Evolutionary conservation across 2,113 vertebrate genomes (phyloP).

Genomic region (Ptychochromis oligacanthus): DNA sequence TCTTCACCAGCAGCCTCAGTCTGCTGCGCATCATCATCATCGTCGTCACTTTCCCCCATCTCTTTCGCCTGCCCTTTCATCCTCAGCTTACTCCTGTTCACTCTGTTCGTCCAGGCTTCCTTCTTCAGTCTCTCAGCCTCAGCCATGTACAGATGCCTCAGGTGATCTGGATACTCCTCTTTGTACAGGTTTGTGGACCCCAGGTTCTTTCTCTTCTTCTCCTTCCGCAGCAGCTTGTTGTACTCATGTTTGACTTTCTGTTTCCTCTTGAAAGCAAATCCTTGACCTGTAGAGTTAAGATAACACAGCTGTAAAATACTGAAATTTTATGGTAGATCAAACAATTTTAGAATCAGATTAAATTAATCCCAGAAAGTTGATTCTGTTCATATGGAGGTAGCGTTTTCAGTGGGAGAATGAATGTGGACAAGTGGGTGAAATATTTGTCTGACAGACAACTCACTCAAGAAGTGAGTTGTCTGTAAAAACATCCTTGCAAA

Average conservation of each 20-base stretch:
- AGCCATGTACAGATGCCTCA: slow-evolving; percentile 92
- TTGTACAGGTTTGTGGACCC: slow-evolving; percentile 69
- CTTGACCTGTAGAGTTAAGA: slow-evolving; percentile 80
- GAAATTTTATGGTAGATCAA: fast-evolving
- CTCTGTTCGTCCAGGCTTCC: slow-evolving; percentile 73
- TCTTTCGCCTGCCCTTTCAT: slow-evolving; percentile 18
- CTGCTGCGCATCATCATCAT: not conserved
- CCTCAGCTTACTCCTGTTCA: slow-evolving; percentile 62
- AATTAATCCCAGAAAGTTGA: too few relatives aligned
- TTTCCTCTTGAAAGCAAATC: slow-evolving; percentile 91
- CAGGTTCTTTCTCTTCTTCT: slow-evolving; percentile 61
- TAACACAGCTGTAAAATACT: not conserved
- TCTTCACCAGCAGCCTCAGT: not conserved
- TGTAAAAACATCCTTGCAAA: too few relatives aligned
- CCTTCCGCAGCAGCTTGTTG: slow-evolving; percentile 84
- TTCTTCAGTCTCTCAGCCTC: slow-evolving; percentile 85
- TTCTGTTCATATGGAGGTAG: too few relatives aligned
- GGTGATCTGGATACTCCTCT: slow-evolving; percentile 90
- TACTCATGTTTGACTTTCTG: slow-evolving; percentile 87
- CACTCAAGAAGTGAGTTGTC: too few relatives aligned
- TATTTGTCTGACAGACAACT: too few relatives aligned
- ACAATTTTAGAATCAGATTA: too few relatives aligned
- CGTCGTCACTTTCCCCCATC: not conserved
- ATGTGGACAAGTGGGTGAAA: too few relatives aligned
- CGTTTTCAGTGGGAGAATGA: too few relatives aligned